A percentile compares a stretch with the other conserved stretches of the same genome.
Evolutionary conservation across 2,797 vertebrate species (phyloP).

Genomic region (Lophius americanus): DNA sequence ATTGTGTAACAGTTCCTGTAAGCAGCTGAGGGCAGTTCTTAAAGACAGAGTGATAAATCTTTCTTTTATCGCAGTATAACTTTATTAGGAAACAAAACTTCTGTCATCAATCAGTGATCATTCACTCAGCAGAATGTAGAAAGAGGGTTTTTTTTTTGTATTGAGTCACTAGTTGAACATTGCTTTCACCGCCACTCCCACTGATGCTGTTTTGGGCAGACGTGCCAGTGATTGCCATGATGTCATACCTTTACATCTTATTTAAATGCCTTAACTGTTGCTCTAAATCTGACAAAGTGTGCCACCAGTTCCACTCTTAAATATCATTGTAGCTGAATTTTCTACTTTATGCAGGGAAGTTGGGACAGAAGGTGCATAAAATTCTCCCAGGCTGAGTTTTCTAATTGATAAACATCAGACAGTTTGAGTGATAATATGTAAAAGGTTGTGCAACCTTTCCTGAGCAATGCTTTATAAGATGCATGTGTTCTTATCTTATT

Average conservation of each 20-base stretch:
- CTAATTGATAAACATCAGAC: not conserved
- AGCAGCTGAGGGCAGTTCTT: not conserved
- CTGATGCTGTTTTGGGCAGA: too few species aligned
- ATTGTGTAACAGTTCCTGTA: slow-evolving; percentile 14
- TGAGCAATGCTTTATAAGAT: slow-evolving; percentile 1
- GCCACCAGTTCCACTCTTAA: not conserved
- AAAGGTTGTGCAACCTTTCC: not conserved
- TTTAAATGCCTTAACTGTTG: too few species aligned
- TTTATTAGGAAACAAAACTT: not conserved
- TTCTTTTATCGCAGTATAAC: not conserved
- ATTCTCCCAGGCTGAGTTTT: slow-evolving; percentile 14
- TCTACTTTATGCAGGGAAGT: not conserved
- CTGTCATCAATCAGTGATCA: too few species aligned
- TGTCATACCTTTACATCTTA: too few species aligned
- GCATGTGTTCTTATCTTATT: not conserved
- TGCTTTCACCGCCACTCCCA: not conserved
- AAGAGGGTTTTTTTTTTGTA: not conserved
- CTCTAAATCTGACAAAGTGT: not conserved
- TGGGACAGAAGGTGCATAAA: not conserved
- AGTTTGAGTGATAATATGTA: not conserved
- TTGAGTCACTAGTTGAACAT: not conserved
- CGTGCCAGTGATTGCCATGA: too few species aligned
- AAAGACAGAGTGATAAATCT: not conserved
- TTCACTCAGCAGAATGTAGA: too few species aligned
- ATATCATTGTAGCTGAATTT: not conserved